Evolutionary conservation across 2,888 invertebrate species (phyloP), one percentile per base, ranked within the genome.

Genomic region (Escarpia spicata): DNA sequence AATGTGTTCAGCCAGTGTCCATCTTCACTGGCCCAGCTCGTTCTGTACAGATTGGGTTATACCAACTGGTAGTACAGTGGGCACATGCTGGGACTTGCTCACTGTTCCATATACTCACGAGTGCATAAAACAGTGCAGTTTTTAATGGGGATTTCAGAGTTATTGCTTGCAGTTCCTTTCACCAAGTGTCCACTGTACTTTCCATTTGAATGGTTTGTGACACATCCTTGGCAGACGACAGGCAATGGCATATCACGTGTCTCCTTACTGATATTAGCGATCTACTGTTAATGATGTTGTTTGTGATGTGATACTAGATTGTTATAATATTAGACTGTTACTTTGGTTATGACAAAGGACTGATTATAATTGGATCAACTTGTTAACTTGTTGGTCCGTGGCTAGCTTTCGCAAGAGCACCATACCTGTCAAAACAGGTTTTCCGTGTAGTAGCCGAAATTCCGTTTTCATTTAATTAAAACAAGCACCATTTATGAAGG

Each of bases 271-370:
- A 75, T n/a, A 26, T 75, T 75, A 26, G 75, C 4, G 26, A 75
- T 15, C 19, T 75, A 75, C 26, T n/a, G 75, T 75, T 26, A n/a
- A 75, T 75, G n/a, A 3, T 75, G 75, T n/a, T n/a, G 75, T 75
- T 75, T 75, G 75, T 75, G 75, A 75, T 75, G 75, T 75, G 75
- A 75, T 75, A 26, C n/a, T 75, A 75, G 75, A n/a, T 75, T 75
- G 75, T 75, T 75, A 26, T 75, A 75, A 26, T 75, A 75, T 26
- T 75, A 26, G 75, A 75, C 26, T 75, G 75, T 75, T 75, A 75
- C n/a, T 75, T 26, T 75, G 60, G 9, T 19, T 15, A 60, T 19
- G 75, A 75, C 19, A 6, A 75, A 26, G 75, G 75, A 75, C 19
- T 26, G 15, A 60, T 15, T 75, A 26, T 26, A 26, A 75, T 75